Evolutionary conservation across 2,113 vertebrate genomes (phyloP), one percentile per base, ranked within the genome.

Genomic region (Crotalus viridis): DNA sequence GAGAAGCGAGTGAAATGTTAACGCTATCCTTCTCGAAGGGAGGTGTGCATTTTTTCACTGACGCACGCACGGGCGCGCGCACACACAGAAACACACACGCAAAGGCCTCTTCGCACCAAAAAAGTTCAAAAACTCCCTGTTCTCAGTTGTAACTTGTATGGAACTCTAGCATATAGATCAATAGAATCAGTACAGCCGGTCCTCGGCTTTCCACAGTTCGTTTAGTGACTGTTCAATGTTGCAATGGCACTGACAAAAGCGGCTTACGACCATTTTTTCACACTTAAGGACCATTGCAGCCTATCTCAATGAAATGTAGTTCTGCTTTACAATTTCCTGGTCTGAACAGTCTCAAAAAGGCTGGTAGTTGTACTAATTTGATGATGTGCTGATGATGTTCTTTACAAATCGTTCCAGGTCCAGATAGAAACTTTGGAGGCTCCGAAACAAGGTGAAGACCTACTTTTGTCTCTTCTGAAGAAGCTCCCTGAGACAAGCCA

Each of bases 391-490:
- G 0, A 90, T 94, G 90, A 89, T 96, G 52, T 10, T 95, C 51
- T 86, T 74, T 90, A 93, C 94, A 90, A 91, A 93, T 94, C 24
- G 95, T 93, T 89, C 22, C 93, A 97, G 97, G 94, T 89, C n/a
- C 93, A 97, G 96, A 92, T 46, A 81, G 92, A 55, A 28, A 96
- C 94, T 91, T 54, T 92, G 92, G 95, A 96, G 91, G 8, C 33
- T 21, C 88, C 93, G 74, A 96, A 96, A 89, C 95, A 93, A 93
- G 95, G 96, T 69, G 97, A 94, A 24, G 95, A 59, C 59, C 52
- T 96, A 39, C 88, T 95, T 22, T 89, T 96, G 86, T 94, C 95
- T 21, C 96, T 95, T 95, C 91, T 96, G 87, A 96, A 95, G 94
- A 96, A 94, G 89, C 9, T 96, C 0, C 96, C 96, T 0, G 96